Percentiles rank a stretch among this genome's conserved stretches.
Evolutionary conservation across 53 echinoderm and acorn worm species (phyloP).

Genomic region (Pentamera pediparva): DNA sequence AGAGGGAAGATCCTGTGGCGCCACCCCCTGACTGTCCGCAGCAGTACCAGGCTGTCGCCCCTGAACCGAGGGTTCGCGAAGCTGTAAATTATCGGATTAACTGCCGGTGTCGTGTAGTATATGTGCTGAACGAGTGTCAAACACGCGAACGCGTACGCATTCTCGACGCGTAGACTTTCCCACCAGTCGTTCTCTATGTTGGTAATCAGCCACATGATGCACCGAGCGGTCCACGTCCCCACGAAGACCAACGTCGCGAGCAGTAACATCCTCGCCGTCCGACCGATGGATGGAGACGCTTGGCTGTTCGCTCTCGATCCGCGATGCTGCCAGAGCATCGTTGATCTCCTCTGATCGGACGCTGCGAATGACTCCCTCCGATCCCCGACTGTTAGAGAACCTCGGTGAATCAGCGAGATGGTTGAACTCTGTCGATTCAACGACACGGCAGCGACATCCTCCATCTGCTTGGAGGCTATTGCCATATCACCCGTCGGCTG

Average conservation of each 20-base stretch:
- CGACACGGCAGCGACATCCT: neutral
- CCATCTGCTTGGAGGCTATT: neutral
- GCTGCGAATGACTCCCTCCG: neutral
- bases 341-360: neutral
- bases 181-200: conserved; percentile 33
- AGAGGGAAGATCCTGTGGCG: conserved; percentile 18
- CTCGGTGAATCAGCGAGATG: no score
- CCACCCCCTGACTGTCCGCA: conserved; percentile 24
- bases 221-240: conserved; percentile 70
- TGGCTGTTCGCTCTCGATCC: neutral
- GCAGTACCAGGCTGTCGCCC: conserved; percentile 43
- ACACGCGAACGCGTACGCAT: conserved; percentile 43
- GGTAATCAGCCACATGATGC: conserved; percentile 64
- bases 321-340: no score
- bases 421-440: no score
- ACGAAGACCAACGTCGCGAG: conserved; percentile 69
- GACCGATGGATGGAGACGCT: conserved; percentile 3
- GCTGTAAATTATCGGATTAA: conserved; percentile 69
- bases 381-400: neutral
- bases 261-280: conserved; percentile 71
- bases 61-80: conserved; percentile 62
- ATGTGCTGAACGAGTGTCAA: conserved; percentile 58
- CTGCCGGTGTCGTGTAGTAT: conserved; percentile 71
- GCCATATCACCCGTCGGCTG: neutral
- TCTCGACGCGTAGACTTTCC: conserved; percentile 9